Evolutionary conservation across 2,113 vertebrate species (phyloP).

Genomic region (Phalacrocorax carbo): DNA sequence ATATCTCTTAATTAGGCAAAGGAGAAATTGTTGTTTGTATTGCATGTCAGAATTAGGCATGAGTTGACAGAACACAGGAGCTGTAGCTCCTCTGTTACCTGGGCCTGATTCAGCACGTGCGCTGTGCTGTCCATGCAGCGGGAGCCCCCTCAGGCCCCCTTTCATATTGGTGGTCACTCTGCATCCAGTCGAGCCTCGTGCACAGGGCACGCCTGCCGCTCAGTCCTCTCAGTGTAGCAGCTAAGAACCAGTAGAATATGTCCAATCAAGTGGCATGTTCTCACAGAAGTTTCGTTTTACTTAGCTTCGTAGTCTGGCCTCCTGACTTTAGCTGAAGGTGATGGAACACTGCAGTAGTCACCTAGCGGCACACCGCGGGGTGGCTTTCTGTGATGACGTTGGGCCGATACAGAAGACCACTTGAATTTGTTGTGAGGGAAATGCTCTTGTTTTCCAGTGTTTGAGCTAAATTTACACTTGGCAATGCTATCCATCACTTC

Average conservation of each 20-base stretch:
- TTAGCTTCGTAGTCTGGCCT: not conserved
- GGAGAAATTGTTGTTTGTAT: not conserved
- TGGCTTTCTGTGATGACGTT: not conserved
- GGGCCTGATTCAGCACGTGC: not conserved
- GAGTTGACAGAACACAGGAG: not conserved
- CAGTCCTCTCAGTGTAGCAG: not conserved
- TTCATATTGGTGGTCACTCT: not conserved
- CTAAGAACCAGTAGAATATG: not conserved
- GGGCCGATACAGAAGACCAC: not conserved
- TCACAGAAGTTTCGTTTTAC: not conserved
- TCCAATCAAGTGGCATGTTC: not conserved
- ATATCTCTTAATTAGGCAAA: not conserved
- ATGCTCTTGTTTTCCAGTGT: not conserved
- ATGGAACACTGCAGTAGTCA: not conserved
- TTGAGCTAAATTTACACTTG: not conserved
- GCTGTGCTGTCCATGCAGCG: not conserved
- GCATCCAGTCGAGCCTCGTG: not conserved
- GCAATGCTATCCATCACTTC: not conserved
- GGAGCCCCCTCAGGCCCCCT: not conserved
- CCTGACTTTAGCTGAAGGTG: not conserved
- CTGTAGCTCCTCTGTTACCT: not conserved
- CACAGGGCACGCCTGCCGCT: not conserved
- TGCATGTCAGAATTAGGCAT: not conserved
- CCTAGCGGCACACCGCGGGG: rapidly evolving
- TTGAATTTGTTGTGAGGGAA: not conserved